Evolutionary conservation across 2,888 invertebrate species (phyloP).

Genomic region (Eumerus sabulonum): DNA sequence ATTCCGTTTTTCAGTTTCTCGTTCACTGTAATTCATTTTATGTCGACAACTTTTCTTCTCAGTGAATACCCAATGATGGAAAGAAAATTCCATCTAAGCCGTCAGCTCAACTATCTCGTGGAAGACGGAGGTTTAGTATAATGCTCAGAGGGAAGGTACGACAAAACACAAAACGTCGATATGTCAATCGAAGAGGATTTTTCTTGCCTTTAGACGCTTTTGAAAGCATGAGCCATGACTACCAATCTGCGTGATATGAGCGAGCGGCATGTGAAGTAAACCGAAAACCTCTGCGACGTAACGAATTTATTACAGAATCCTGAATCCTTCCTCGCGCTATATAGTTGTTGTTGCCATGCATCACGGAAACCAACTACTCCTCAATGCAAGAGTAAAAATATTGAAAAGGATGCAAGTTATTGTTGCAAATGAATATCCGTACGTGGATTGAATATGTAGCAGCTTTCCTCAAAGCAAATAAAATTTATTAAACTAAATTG

Average conservation of each 20-base stretch:
- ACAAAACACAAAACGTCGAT: no score
- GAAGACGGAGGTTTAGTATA: no score
- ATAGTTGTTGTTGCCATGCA: background rate
- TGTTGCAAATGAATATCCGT: background rate
- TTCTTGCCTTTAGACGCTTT: background rate
- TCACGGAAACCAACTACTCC: no score
- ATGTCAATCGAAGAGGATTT: slow-evolving; percentile 1
- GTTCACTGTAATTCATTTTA: no score
- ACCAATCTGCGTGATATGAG: no score
- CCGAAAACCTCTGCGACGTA: background rate
- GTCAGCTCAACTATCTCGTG: background rate
- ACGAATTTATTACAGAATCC: background rate
- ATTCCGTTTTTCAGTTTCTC: no score
- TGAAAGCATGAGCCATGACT: background rate
- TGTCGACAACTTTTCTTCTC: no score
- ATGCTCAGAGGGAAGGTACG: no score
- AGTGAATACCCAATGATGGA: background rate
- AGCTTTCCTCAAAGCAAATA: no score
- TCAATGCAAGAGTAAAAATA: background rate
- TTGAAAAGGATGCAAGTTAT: background rate
- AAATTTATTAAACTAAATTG: background rate
- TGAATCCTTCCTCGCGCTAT: background rate
- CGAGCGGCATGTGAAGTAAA: no score
- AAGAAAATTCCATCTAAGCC: slow-evolving; percentile 2
- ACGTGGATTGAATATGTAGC: no score